phyloP scores from a whole-genome alignment of 2,113 vertebrate species.

The Bubalus kerabau region DNA sequence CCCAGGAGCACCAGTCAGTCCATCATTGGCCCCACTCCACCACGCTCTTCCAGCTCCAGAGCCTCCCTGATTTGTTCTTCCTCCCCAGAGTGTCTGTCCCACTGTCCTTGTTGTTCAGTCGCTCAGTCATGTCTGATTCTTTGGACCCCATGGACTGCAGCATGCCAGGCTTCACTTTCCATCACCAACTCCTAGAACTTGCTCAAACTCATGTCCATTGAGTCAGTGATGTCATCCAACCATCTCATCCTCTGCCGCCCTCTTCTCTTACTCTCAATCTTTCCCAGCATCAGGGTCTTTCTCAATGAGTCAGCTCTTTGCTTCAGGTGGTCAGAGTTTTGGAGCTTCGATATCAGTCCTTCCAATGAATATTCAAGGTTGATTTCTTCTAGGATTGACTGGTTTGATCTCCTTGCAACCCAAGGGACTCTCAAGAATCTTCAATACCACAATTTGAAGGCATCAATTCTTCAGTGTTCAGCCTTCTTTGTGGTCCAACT shows the following conservation, averaged over 20 bases:
- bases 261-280: background rate
- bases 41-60: accelerated
- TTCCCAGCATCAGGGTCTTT: background rate
- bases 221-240: background rate
- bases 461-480: background rate
- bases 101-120: background rate
- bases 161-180: background rate
- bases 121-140: accelerated
- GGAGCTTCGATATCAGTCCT: background rate
- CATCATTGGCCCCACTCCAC: accelerated
- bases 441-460: background rate
- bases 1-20: background rate
- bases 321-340: background rate
- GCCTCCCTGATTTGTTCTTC: background rate
- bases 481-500: background rate
- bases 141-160: background rate
- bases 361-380: background rate
- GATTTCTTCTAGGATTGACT: background rate
- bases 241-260: background rate
- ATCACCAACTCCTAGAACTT: background rate
- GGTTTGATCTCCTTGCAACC: background rate
- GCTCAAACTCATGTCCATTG: background rate
- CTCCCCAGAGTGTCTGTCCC: background rate
- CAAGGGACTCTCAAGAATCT: background rate
- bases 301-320: background rate